Percentiles rank a stretch among this genome's conserved stretches.
phyloP scores from a whole-genome alignment of 2,888 invertebrate genomes.

The Nomada lathburiana region DNA sequence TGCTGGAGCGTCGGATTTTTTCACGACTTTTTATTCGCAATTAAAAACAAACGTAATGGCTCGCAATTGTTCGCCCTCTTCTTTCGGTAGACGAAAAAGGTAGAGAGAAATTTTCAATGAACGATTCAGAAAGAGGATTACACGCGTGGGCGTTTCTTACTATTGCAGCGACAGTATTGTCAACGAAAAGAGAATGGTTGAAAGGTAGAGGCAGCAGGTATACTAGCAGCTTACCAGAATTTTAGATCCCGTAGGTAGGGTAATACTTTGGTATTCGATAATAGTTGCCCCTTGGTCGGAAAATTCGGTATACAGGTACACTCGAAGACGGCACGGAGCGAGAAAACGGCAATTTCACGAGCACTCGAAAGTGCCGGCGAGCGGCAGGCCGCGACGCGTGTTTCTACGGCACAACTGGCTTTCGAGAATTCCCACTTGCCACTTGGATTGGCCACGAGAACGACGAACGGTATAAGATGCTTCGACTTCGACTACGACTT shows the following conservation, averaged over 20 bases:
- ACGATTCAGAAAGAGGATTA: slow-evolving; percentile 13
- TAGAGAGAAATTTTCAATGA: not conserved
- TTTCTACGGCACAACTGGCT: slow-evolving; percentile 78
- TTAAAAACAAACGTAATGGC: not conserved
- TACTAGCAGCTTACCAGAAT: slow-evolving; percentile 58
- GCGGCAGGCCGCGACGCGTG: slow-evolving; percentile 72
- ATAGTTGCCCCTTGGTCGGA: slow-evolving; percentile 41
- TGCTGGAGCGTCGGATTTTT: not conserved
- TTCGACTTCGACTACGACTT: slow-evolving; percentile 38
- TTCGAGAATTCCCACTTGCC: slow-evolving; percentile 79
- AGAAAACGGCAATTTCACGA: slow-evolving; percentile 68
- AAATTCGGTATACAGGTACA: slow-evolving; percentile 57
- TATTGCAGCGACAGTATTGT: not conserved
- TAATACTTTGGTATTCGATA: slow-evolving; percentile 17
- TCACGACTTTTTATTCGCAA: not conserved
- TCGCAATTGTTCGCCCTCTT: no score
- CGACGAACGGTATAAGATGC: slow-evolving; percentile 78
- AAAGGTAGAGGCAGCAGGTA: not conserved
- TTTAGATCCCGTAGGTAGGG: slow-evolving; percentile 28
- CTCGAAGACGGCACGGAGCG: slow-evolving; percentile 52
- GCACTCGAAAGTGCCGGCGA: slow-evolving; percentile 69
- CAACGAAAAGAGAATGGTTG: not conserved
- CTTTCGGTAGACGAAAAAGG: not conserved
- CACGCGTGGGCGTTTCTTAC: not conserved
- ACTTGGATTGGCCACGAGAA: slow-evolving; percentile 80